Conservation (phyloP, 2,113 vertebrate genomes). For the Oenanthe oenanthe region DNA sequence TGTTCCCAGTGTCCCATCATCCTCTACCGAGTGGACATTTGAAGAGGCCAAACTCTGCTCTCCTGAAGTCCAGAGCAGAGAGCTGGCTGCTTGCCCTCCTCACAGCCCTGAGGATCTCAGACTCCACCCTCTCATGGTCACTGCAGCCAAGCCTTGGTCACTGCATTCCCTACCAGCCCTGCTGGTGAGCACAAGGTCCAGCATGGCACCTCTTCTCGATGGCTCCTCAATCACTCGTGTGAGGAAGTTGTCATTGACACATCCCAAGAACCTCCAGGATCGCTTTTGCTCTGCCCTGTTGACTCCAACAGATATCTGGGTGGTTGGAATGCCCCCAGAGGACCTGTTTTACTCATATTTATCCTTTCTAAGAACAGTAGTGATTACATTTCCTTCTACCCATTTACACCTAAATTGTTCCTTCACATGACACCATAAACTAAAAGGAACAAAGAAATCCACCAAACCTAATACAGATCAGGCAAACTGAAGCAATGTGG, state of each 20-base stretch:
- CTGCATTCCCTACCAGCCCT: not conserved
- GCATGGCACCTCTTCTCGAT: not conserved
- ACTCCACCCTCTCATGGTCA: not conserved
- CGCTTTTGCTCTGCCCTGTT: accelerated
- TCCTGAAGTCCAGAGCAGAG: not conserved
- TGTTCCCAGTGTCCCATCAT: not conserved
- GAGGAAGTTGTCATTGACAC: not conserved
- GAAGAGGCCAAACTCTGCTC: not conserved
- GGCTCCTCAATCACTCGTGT: not conserved
- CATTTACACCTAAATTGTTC: not conserved
- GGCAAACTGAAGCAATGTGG: not conserved
- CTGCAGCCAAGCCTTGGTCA: not conserved
- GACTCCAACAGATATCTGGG: not conserved
- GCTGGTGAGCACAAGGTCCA: not conserved
- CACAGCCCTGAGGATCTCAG: not conserved
- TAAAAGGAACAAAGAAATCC: not conserved
- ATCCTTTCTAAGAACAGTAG: not conserved
- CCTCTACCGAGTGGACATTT: not conserved
- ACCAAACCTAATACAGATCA: not conserved
- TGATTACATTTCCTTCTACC: not conserved
- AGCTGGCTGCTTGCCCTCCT: not conserved
- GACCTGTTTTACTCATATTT: not conserved
- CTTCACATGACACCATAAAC: not conserved
- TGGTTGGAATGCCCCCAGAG: not conserved
- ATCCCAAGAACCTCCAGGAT: not conserved